Conservation (phyloP, 1,140 invertebrate species). For the Bombus breviceps region DNA sequence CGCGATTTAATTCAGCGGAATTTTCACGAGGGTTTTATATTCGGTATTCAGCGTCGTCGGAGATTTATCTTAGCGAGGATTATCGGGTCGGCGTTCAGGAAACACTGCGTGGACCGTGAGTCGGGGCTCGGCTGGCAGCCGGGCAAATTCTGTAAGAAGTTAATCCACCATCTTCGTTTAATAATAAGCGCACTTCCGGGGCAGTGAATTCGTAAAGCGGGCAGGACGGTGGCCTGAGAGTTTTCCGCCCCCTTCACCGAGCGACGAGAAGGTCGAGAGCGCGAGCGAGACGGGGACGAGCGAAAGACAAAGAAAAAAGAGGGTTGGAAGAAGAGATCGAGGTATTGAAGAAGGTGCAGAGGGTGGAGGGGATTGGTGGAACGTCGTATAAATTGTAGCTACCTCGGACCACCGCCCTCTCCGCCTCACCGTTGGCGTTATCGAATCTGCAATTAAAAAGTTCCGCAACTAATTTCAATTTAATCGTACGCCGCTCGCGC, state of each 20-base stretch:
- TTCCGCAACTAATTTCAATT: constrained; percentile 80
- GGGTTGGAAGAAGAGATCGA: not conserved
- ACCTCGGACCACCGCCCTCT: constrained; percentile 48
- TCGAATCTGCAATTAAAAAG: constrained; percentile 81
- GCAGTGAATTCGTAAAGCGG: constrained; percentile 68
- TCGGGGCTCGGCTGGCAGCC: not conserved
- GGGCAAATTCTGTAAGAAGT: constrained; percentile 60
- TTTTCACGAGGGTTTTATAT: not conserved
- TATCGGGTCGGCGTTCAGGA: constrained; percentile 4
- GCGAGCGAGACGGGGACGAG: not conserved
- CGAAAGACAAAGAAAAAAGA: constrained; percentile 18
- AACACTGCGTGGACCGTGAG: not conserved
- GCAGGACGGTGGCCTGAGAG: constrained; percentile 16
- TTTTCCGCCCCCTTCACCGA: constrained; percentile 20
- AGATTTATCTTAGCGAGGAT: constrained; percentile 21
- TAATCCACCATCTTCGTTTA: constrained; percentile 69
- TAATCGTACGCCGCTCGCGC: constrained; percentile 69
- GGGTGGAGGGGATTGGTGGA: not conserved
- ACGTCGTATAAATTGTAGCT: constrained; percentile 73
- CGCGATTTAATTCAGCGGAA: constrained; percentile 4
- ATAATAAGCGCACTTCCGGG: constrained; percentile 72
- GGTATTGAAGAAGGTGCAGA: not conserved
- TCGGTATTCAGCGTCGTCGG: constrained; percentile 3
- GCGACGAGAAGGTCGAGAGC: not conserved
- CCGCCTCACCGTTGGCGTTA: constrained; percentile 61